These are phyloP conservation scores for Blera fallax DNA, from an alignment of 2,888 invertebrate genomes.

Conservation along the genomic window DNA sequence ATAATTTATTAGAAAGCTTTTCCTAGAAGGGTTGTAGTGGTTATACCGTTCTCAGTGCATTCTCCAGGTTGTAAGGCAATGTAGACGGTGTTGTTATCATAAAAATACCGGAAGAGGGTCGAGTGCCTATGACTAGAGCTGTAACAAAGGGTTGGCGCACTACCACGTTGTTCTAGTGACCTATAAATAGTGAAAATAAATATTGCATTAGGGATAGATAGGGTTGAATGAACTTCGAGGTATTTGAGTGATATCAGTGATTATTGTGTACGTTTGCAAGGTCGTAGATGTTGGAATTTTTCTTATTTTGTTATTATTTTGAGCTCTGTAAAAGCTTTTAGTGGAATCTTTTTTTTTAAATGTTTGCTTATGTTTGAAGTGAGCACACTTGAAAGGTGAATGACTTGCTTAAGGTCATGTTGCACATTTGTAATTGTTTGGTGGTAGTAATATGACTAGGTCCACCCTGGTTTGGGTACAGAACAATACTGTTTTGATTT, in stretches of 20 bases:
- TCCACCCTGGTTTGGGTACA: too few species aligned
- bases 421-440: not conserved
- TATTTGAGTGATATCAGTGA: not conserved
- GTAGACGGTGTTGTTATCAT: not conserved
- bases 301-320: conserved; percentile 13
- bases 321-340: not conserved
- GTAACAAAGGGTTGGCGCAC: conserved; percentile 33
- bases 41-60: not conserved
- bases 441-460: not conserved
- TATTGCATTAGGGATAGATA: conserved; percentile 30
- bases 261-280: conserved; percentile 39
- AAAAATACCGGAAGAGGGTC: conserved; percentile 4
- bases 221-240: conserved; percentile 47
- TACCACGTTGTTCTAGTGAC: conserved; percentile 33
- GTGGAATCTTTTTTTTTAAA: not conserved
- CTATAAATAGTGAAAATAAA: conserved; percentile 43
- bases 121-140: not conserved
- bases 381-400: conserved; percentile 9
- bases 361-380: not conserved
- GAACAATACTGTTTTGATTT: too few species aligned
- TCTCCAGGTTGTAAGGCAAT: not conserved
- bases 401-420: conserved; percentile 32
- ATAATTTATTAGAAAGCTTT: conserved; percentile 10
- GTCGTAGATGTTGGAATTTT: conserved; percentile 17
- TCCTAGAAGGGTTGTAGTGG: not conserved